Percentiles rank a stretch among this genome's conserved stretches.
phyloP scores from a whole-genome alignment of 2,797 vertebrate species.

The Anguilla marmorata region DNA sequence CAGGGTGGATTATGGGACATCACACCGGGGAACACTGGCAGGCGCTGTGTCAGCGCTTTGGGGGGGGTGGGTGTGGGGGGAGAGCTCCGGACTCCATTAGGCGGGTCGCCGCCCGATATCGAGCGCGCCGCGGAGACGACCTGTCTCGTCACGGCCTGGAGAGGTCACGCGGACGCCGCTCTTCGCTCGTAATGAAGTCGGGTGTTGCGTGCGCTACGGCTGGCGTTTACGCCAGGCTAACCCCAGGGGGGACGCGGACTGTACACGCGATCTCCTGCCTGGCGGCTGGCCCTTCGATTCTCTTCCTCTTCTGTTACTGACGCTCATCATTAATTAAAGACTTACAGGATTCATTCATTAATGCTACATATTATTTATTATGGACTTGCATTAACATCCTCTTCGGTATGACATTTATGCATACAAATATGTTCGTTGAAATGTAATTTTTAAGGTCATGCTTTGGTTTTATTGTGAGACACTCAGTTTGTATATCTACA shows the following conservation, averaged over 20 bases:
- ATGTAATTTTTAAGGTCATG: neutral
- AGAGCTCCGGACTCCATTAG: slow-evolving; percentile 1
- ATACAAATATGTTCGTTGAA: neutral
- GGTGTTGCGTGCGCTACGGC: neutral
- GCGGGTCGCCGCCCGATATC: neutral
- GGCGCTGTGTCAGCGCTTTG: slow-evolving; percentile 7
- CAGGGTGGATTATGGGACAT: slow-evolving; percentile 1
- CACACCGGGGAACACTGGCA: neutral
- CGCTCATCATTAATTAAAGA: neutral
- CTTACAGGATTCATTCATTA: neutral
- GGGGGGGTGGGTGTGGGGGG: neutral
- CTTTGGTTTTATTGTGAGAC: neutral
- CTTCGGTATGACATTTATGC: neutral
- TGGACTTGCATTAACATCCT: neutral
- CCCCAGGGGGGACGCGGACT: neutral
- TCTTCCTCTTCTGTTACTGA: neutral
- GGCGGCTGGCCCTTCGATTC: neutral
- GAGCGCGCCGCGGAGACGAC: neutral
- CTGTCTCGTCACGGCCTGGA: neutral
- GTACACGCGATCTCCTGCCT: neutral
- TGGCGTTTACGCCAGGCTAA: too few relatives aligned
- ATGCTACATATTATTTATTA: neutral
- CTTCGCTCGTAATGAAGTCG: neutral
- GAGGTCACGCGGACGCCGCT: neutral
- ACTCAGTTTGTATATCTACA: neutral